Evolutionary conservation across 53 echinoderm and acorn worm species (phyloP).

Genomic region (Arbacia lixula): DNA sequence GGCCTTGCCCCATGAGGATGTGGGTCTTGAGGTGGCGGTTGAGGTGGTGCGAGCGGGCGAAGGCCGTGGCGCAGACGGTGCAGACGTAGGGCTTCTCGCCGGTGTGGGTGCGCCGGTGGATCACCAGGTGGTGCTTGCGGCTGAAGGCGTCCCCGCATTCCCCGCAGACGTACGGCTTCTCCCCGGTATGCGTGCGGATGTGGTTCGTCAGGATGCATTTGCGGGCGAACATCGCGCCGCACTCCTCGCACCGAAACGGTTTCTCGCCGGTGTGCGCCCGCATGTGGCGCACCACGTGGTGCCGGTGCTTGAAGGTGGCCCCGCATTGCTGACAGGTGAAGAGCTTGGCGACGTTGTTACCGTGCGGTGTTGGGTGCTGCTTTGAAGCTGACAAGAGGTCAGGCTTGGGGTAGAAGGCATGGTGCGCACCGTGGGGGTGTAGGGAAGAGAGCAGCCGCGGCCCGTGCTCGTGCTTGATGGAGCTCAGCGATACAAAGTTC

Average conservation of each 20-base stretch:
- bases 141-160: constrained; percentile 90
- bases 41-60: constrained; percentile 85
- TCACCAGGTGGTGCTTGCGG: constrained; percentile 87
- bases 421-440: constrained; percentile 4
- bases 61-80: constrained; percentile 73
- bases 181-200: constrained; percentile 77
- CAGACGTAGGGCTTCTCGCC: constrained; percentile 87
- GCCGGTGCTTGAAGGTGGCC: constrained; percentile 84
- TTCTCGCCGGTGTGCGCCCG: constrained; percentile 85
- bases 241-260: constrained; percentile 82
- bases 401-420: constrained; percentile 16
- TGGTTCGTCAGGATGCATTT: constrained; percentile 91
- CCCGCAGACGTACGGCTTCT: constrained; percentile 81
- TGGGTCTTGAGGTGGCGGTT: constrained; percentile 82
- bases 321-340: constrained; percentile 77
- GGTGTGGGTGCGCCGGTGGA: constrained; percentile 82
- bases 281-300: constrained; percentile 88
- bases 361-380: neutral
- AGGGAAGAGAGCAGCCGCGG: neutral
- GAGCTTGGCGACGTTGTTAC: constrained; percentile 54
- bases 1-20: constrained; percentile 21
- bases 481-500: neutral
- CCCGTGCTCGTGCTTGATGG: constrained; percentile 18
- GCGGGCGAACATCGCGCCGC: constrained; percentile 81
- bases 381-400: neutral